Evolutionary conservation across 2,888 invertebrate genomes (phyloP).

Genomic region (Andrena dorsata): DNA sequence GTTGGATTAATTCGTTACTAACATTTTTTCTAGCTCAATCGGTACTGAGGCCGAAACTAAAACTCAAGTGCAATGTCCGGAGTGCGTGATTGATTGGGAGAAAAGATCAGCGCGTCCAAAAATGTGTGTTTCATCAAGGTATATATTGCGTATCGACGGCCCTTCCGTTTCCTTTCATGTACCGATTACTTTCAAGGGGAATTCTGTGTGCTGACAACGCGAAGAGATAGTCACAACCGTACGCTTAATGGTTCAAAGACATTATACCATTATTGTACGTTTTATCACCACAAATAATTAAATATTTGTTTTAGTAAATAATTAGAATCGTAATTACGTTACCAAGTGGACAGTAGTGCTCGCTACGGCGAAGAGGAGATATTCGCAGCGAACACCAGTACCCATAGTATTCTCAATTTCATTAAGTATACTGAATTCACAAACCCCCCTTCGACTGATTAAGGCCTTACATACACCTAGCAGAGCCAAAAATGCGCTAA

Average conservation of each 20-base stretch:
- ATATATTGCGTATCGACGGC: too few relatives aligned
- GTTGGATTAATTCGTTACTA: background rate
- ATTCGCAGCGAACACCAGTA: background rate
- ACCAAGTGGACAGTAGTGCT: background rate
- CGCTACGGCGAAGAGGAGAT: background rate
- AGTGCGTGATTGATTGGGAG: background rate
- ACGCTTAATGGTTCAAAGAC: background rate
- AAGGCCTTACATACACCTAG: too few relatives aligned
- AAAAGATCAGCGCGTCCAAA: background rate
- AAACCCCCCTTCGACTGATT: too few relatives aligned
- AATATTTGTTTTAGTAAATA: background rate
- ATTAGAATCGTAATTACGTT: background rate
- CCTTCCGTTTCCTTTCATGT: too few relatives aligned
- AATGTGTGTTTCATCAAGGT: background rate
- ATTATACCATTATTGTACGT: background rate
- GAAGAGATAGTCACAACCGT: too few relatives aligned
- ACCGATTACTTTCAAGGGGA: too few relatives aligned
- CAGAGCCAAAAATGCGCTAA: too few relatives aligned
- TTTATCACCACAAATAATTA: background rate
- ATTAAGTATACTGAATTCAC: background rate
- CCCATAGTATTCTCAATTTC: too few relatives aligned
- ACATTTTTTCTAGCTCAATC: background rate
- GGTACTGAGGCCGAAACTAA: background rate
- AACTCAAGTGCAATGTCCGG: background rate
- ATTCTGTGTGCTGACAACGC: too few relatives aligned